Base-by-base conservation (phyloP, 2,888 invertebrate genomes). In the Caenorhabditis angaria region DNA sequence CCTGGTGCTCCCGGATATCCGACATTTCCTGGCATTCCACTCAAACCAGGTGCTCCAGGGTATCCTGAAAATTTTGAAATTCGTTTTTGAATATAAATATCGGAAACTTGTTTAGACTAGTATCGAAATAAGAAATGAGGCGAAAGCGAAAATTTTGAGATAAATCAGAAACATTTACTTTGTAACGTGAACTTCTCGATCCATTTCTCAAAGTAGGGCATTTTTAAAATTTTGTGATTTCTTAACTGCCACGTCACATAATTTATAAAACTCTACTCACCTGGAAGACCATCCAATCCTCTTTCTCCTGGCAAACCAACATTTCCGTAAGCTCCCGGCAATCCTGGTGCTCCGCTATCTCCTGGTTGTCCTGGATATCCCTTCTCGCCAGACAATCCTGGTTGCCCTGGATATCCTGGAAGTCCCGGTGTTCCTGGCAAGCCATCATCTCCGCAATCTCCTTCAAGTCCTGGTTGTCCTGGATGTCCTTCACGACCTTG, bases 1-100 rank as follows among this genome's bases (percentile, higher is more conserved):
- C 86, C 86, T 53, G 78, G 78, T 59, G 72, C 76, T 55, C 86
- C 87, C 35, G 77, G 82, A 20, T 79, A 69, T 58, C 82, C 82
- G 18, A 74, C 61, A 53, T 63, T 54, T 63, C 80, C 86, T 27
- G 81, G 78, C 35, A 78, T 72, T 67, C 41, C 83, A 80, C 61
- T 75, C 14, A 64, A 50, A 51, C 87, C 87, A 22, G 81, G 78
- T 14, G 70, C 12, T 67, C 88, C 88, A 35, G 78, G 76, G 8
- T 78, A 56, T 28, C 78, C 80, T n/a, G n/a, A n/a, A n/a, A n/a
- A n/a, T n/a, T n/a, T n/a, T n/a, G n/a, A n/a, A n/a, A n/a, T n/a
- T n/a, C n/a, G n/a, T n/a, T n/a, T n/a, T n/a, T n/a, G n/a, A n/a
- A n/a, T n/a, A n/a, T n/a, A n/a, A n/a, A n/a, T n/a, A n/a, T n/a